These are phyloP conservation scores for Drosophila mimica DNA, from an alignment of 2,888 invertebrate species.

Conservation along the genomic window DNA sequence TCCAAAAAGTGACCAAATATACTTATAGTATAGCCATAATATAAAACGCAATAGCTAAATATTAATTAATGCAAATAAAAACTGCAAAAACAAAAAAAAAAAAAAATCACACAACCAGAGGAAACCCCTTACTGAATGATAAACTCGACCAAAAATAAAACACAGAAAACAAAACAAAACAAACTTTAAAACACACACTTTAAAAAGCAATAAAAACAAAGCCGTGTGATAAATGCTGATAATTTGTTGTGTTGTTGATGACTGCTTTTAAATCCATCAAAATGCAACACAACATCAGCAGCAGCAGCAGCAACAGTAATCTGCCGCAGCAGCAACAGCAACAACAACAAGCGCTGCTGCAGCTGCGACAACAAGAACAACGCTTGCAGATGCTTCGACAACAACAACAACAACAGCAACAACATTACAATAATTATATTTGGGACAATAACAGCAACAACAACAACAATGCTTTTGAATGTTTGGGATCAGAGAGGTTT, in stretches of 20 bases:
- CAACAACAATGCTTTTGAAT: constrained; percentile 37
- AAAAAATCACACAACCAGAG: constrained; percentile 27
- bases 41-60: constrained; percentile 6
- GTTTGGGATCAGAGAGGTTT: neutral
- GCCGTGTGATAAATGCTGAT: constrained; percentile 70
- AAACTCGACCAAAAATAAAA: constrained; percentile 37
- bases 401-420: constrained; percentile 40
- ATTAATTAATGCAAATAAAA: constrained; percentile 6
- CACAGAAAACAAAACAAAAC: constrained; percentile 8
- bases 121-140: constrained; percentile 21
- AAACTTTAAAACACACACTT: constrained; percentile 14
- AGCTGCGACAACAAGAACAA: constrained; percentile 43
- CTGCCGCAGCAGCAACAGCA: constrained; percentile 49
- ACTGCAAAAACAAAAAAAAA: neutral
- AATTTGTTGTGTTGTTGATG: constrained; percentile 70
- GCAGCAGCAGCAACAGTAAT: constrained; percentile 42
- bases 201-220: constrained; percentile 30
- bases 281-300: constrained; percentile 66
- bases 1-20: constrained; percentile 47
- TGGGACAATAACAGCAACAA: constrained; percentile 57
- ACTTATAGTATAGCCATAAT: constrained; percentile 14
- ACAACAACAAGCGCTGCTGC: constrained; percentile 51
- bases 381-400: constrained; percentile 23
- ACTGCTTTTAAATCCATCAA: constrained; percentile 68
- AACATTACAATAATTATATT: constrained; percentile 53